Evolutionary conservation across 2,888 invertebrate species (phyloP), one percentile per base, ranked within the genome.

Genomic region (Metallyticus violacea): DNA sequence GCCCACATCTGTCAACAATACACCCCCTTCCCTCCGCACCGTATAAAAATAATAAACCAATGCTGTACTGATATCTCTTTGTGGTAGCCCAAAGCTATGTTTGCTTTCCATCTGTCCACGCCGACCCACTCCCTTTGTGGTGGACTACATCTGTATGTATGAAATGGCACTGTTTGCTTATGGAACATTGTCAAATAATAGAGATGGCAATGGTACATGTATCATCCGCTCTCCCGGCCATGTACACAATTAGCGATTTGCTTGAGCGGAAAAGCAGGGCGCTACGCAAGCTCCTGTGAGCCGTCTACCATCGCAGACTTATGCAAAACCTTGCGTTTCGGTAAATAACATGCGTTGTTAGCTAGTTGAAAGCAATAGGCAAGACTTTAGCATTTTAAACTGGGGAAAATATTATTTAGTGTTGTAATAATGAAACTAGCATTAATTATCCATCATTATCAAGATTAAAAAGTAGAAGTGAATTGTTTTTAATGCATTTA

Each of bases 1-100:
- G 26, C 82, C 76, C 26, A 26, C 82, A 76, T 82, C 30, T 82
- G 82, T 82, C 82, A 82, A 82, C 82, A 82, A 83, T 83, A 26
- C 27, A 83, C 83, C 26, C 9, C n/a, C 80, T 22, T 40, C 40
- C 40, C 40, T 62, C 40, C 40, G 22, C 40, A 62, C 15, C 40
- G 40, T 62, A 83, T 83, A 83, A 83, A 77, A 83, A 83, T 77
- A 83, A 83, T 77, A 83, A 83, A 81, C 40, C 26, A 40, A 81
- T 81, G 62, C 62, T 40, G 26, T 62, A 81, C 81, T 83, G 83
- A 83, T 26, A 83, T 83, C 83, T 83, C 83, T 83, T 83, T 83
- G 83, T 83, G 62, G 81, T 81, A 29, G 9, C 15, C 62, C 9
- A 30, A 62, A 62, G 40, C 40, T 22, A 22, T 83, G 27, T 83